Percentiles rank a stretch among this genome's conserved stretches.
Evolutionary conservation across 2,888 invertebrate genomes (phyloP).

Genomic region (Conus canariensis): DNA sequence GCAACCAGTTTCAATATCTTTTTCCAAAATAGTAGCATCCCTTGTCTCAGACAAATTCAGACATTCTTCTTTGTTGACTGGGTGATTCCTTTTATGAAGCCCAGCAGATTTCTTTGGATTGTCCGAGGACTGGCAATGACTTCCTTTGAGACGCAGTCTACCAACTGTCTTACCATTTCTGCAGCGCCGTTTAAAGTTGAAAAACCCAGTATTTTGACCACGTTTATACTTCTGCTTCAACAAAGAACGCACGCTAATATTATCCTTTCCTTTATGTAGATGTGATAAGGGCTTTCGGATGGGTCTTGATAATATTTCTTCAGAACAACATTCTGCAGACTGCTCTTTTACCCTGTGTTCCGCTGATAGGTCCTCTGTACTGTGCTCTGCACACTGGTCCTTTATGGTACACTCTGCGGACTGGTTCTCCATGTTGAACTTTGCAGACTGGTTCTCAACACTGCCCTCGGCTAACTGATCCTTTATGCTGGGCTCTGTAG

Average conservation of each 20-base stretch:
- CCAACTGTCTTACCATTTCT: background rate
- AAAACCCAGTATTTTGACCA: background rate
- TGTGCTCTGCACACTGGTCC: too few species aligned
- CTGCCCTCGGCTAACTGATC: background rate
- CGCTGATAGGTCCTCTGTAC: too few species aligned
- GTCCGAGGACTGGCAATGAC: background rate
- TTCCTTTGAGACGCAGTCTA: background rate
- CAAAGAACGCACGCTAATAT: background rate
- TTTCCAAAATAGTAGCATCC: background rate
- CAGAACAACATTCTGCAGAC: background rate
- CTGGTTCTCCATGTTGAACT: too few species aligned
- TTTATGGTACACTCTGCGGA: too few species aligned
- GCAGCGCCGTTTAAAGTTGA: conserved; percentile 11
- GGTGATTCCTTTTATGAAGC: background rate
- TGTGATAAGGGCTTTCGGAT: background rate
- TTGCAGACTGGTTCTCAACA: too few species aligned
- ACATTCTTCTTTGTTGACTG: background rate
- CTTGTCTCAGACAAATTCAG: background rate
- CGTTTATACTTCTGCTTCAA: background rate
- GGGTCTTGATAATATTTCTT: background rate
- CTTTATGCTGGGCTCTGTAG: background rate
- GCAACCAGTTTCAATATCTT: background rate
- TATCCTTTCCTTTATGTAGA: background rate
- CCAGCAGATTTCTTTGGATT: background rate
- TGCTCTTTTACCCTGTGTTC: background rate